Evolutionary conservation across 2,888 invertebrate species (phyloP).

Genomic region (Criorhina ranunculi): DNA sequence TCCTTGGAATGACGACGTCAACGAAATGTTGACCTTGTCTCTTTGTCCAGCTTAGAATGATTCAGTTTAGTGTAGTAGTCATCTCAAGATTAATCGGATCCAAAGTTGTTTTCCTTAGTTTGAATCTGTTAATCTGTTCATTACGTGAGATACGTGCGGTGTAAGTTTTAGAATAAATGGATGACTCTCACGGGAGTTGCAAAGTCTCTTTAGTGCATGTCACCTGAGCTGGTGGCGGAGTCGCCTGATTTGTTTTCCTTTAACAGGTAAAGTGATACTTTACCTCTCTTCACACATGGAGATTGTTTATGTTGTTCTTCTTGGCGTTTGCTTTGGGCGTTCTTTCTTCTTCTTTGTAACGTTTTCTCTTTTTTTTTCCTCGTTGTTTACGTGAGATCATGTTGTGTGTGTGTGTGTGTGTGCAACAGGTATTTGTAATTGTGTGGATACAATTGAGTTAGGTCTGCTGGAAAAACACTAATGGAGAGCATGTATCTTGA

Average conservation of each 20-base stretch:
- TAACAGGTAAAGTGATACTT: slow-evolving; percentile 60
- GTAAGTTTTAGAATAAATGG: slow-evolving; percentile 47
- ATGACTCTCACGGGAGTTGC: slow-evolving; percentile 42
- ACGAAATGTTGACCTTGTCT: slow-evolving; percentile 35
- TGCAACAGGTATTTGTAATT: slow-evolving; percentile 39
- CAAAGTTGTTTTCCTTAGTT: slow-evolving; percentile 16
- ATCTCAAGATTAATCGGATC: slow-evolving; percentile 29
- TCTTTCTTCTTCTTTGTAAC: slow-evolving; percentile 17
- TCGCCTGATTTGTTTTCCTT: slow-evolving; percentile 53
- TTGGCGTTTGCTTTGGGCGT: slow-evolving; percentile 56
- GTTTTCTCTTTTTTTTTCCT: not conserved
- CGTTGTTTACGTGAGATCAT: slow-evolving; percentile 35
- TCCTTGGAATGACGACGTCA: not conserved
- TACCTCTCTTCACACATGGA: slow-evolving; percentile 30
- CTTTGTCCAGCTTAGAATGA: slow-evolving; percentile 2
- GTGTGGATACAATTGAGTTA: slow-evolving; percentile 45
- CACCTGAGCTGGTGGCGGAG: not conserved
- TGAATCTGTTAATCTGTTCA: slow-evolving; percentile 40
- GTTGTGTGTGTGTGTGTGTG: too few species aligned
- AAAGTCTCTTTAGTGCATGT: slow-evolving; percentile 13
- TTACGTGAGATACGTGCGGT: slow-evolving; percentile 30
- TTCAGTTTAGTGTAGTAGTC: slow-evolving; percentile 23
- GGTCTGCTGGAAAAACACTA: slow-evolving; percentile 6
- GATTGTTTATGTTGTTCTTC: slow-evolving; percentile 60
- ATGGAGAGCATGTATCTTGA: not conserved